These are phyloP conservation scores for Eospalax fontanierii DNA, from an alignment of 2,797 vertebrate genomes.

Conservation along the genomic window DNA sequence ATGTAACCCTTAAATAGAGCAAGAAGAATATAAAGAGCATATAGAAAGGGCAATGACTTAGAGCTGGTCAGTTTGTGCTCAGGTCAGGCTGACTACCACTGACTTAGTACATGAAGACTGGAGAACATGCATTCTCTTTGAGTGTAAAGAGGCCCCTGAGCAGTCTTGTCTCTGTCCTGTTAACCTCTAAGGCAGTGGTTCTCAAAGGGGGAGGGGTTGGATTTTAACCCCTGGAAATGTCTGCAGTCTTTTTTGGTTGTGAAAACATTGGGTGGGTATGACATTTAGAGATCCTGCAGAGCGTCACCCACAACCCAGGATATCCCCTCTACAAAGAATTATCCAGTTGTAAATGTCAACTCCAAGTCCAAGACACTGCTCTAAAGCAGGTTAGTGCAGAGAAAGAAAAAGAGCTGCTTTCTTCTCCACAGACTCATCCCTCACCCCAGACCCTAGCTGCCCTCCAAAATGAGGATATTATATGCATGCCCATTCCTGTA, in stretches of 20 bases:
- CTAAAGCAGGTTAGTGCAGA: not conserved
- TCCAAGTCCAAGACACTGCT: not conserved
- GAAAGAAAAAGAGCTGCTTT: not conserved
- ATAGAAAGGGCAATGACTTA: conserved; percentile 23
- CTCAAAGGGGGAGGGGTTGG: not conserved
- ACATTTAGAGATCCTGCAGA: not conserved
- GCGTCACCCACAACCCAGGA: not conserved
- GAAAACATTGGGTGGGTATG: not conserved
- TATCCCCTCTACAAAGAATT: not conserved
- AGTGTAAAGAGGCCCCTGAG: not conserved
- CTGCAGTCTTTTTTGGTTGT: conserved; percentile 19
- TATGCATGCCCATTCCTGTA: not conserved
- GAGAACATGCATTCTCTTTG: not conserved
- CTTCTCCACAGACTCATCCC: not conserved
- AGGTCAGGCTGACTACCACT: not conserved
- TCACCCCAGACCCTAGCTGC: not conserved
- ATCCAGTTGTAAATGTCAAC: not conserved
- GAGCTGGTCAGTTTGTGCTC: not conserved
- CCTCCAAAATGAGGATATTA: not conserved
- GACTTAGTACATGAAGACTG: conserved; percentile 34
- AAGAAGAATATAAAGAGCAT: not conserved
- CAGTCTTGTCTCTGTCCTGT: not conserved
- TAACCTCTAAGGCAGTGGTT: conserved; percentile 9
- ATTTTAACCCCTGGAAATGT: conserved; percentile 6
- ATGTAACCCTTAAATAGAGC: not conserved